These are phyloP conservation scores for Hycleus phaleratus DNA, from an alignment of 1,140 invertebrate genomes.

Conservation along the genomic window DNA sequence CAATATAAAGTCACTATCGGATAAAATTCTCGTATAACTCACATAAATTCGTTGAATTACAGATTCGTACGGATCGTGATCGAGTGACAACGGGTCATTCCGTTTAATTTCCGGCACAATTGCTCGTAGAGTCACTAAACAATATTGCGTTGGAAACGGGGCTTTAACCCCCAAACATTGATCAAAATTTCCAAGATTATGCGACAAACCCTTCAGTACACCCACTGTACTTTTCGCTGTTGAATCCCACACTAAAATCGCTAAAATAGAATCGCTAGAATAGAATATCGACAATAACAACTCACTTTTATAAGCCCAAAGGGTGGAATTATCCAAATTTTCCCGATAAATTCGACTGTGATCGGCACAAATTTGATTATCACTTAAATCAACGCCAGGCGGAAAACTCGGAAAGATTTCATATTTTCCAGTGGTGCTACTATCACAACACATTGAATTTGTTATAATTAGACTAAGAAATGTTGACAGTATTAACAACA, in stretches of 20 bases:
- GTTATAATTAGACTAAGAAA: too few relatives aligned
- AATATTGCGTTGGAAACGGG: slow-evolving; percentile 46
- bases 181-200: slow-evolving; percentile 54
- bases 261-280: slow-evolving; percentile 9
- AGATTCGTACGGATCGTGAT: slow-evolving; percentile 40
- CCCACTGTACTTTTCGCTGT: slow-evolving; percentile 50
- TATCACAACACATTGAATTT: too few relatives aligned
- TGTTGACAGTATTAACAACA: too few relatives aligned
- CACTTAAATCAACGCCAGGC: slow-evolving; percentile 20
- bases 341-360: slow-evolving; percentile 29
- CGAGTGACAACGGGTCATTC: slow-evolving; percentile 35
- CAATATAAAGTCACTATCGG: neutral
- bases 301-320: slow-evolving; percentile 33
- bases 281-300: neutral
- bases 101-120: slow-evolving; percentile 37
- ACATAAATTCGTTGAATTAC: slow-evolving; percentile 47
- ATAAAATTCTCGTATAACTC: slow-evolving; percentile 22
- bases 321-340: slow-evolving; percentile 29
- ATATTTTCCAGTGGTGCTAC: neutral
- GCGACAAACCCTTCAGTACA: slow-evolving; percentile 46
- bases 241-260: slow-evolving; percentile 48
- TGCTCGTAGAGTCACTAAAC: slow-evolving; percentile 42
- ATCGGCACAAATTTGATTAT: slow-evolving; percentile 21
- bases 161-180: slow-evolving; percentile 46
- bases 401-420: slow-evolving; percentile 29